Conservation (phyloP, 2,113 vertebrate species). For the Sander lucioperca region DNA sequence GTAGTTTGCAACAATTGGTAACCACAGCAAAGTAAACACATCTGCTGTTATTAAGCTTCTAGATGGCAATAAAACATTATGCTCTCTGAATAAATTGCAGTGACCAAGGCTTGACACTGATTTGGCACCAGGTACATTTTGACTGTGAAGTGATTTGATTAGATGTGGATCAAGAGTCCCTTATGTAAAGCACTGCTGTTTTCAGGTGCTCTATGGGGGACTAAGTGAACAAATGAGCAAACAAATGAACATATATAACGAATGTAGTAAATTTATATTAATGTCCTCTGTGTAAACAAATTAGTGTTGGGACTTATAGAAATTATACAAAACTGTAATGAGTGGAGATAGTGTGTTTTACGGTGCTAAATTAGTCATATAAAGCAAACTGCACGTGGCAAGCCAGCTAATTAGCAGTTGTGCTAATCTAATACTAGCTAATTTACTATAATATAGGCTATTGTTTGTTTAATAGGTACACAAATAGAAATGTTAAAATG, state of each 20-base stretch:
- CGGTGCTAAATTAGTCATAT: too few relatives aligned
- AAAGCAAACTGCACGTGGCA: too few relatives aligned
- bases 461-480: too few relatives aligned
- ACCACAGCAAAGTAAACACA: background rate
- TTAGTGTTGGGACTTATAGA: background rate
- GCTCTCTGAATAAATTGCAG: slow-evolving; percentile 14
- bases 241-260: background rate
- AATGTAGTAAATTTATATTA: background rate
- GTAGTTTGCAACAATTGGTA: background rate
- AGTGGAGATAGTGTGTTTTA: background rate
- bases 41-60: slow-evolving; percentile 5
- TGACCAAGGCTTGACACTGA: slow-evolving; percentile 18
- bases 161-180: slow-evolving; percentile 43
- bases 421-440: too few relatives aligned
- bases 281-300: background rate
- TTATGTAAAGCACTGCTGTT: slow-evolving; percentile 31
- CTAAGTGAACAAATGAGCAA: slow-evolving; percentile 15
- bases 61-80: slow-evolving; percentile 3
- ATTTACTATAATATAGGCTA: too few relatives aligned
- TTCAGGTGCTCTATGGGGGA: slow-evolving; percentile 2
- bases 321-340: too few relatives aligned
- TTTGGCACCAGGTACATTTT: slow-evolving; percentile 53
- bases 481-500: too few relatives aligned
- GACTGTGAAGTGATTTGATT: slow-evolving; percentile 47
- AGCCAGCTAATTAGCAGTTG: too few relatives aligned